phyloP scores from a whole-genome alignment of 1,140 invertebrate genomes.

The Notospermus geniculatus region DNA sequence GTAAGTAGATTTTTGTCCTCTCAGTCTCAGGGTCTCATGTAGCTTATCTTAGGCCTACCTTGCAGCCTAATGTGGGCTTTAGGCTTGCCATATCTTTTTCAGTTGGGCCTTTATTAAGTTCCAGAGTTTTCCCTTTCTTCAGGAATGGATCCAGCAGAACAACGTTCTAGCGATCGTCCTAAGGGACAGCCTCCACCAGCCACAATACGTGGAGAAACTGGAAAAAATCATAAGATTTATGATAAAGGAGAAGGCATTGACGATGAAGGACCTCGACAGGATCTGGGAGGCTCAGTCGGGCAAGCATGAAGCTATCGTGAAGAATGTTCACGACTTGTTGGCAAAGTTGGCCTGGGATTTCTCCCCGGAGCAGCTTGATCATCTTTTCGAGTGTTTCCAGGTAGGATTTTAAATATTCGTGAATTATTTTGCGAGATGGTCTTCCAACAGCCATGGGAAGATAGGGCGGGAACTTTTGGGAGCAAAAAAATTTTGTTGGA shows the following conservation, averaged over 20 bases:
- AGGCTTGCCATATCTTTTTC: too few species aligned
- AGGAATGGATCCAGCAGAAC: constrained; percentile 97
- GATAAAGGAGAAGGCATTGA: constrained; percentile 91
- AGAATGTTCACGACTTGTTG: constrained; percentile 91
- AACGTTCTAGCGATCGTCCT: constrained; percentile 93
- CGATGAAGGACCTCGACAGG: constrained; percentile 86
- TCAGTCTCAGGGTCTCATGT: background rate
- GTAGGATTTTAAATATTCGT: constrained; percentile 55
- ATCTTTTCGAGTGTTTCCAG: constrained; percentile 97
- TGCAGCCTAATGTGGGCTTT: too few species aligned
- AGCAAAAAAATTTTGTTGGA: too few species aligned
- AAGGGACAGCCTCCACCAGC: constrained; percentile 92
- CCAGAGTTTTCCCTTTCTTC: too few species aligned
- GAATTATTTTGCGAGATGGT: background rate
- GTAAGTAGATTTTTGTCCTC: constrained; percentile 61
- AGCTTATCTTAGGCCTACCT: too few species aligned
- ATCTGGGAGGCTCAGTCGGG: constrained; percentile 81
- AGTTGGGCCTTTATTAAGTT: too few species aligned
- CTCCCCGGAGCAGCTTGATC: constrained; percentile 93
- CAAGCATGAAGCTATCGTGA: constrained; percentile 57
- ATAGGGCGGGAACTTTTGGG: too few species aligned
- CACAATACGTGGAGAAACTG: constrained; percentile 92
- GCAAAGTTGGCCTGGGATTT: constrained; percentile 98
- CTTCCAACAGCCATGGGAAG: too few species aligned
- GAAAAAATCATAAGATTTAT: constrained; percentile 97